A percentile compares a stretch with the other conserved stretches of the same genome.
Evolutionary conservation across 2,797 vertebrate species (phyloP).

Genomic region (Cossypha caffra): DNA sequence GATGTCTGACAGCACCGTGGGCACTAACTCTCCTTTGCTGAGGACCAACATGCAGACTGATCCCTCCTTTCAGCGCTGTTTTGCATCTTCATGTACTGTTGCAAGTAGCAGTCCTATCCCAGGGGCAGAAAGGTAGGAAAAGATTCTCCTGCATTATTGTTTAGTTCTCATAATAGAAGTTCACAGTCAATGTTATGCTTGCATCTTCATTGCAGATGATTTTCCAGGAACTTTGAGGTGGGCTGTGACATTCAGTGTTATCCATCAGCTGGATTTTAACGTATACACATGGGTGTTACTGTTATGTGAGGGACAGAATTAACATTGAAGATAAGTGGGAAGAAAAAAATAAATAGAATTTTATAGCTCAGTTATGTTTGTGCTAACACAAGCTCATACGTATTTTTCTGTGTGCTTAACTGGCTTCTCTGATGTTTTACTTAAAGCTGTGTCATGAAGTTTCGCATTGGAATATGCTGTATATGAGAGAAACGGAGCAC

Average conservation of each 20-base stretch:
- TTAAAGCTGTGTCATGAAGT: background rate
- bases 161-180: background rate
- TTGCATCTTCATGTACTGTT: slow-evolving; percentile 73
- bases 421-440: background rate
- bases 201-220: background rate
- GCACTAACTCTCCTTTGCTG: slow-evolving; percentile 66
- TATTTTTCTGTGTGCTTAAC: background rate
- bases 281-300: background rate
- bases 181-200: background rate
- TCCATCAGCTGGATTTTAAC: background rate
- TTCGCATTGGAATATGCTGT: background rate
- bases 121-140: slow-evolving; percentile 82
- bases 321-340: background rate
- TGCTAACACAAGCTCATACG: background rate
- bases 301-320: background rate
- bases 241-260: background rate
- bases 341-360: background rate
- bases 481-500: background rate
- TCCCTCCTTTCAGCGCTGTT: slow-evolving; percentile 75
- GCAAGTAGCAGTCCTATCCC: slow-evolving; percentile 69
- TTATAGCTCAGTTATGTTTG: background rate
- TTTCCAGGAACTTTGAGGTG: background rate
- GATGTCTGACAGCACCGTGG: slow-evolving; percentile 74
- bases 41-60: slow-evolving; percentile 68
- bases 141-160: background rate